Conservation (phyloP, 1,140 invertebrate species). For the Eulimnadia texana region DNA sequence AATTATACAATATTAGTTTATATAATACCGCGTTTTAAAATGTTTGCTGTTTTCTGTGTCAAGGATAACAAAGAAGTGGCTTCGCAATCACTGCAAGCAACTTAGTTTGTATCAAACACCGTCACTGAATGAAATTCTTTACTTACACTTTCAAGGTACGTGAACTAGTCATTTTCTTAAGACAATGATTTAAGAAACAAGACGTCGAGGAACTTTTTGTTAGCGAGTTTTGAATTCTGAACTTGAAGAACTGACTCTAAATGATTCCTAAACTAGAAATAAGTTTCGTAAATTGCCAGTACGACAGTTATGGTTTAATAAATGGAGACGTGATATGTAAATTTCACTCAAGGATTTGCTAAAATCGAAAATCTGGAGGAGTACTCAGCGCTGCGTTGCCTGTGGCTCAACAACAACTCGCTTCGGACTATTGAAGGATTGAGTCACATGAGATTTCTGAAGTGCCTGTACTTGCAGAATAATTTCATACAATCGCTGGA, state of each 20-base stretch:
- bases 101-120: slow-evolving; percentile 76
- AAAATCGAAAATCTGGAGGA: slow-evolving; percentile 85
- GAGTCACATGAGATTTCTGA: slow-evolving; percentile 54
- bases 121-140: slow-evolving; percentile 79
- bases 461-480: slow-evolving; percentile 73
- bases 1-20: neutral
- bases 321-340: too few relatives aligned
- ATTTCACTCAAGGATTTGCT: slow-evolving; percentile 62
- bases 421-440: slow-evolving; percentile 69
- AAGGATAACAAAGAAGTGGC: slow-evolving; percentile 27
- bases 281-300: too few relatives aligned
- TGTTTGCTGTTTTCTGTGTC: neutral
- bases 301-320: too few relatives aligned
- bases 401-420: slow-evolving; percentile 88
- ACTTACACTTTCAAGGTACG: slow-evolving; percentile 82
- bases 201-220: too few relatives aligned
- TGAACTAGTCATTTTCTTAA: too few relatives aligned
- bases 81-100: slow-evolving; percentile 68
- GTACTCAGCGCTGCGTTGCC: slow-evolving; percentile 76
- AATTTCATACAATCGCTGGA: slow-evolving; percentile 76
- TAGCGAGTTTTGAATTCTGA: too few relatives aligned
- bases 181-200: too few relatives aligned
- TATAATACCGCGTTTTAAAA: neutral
- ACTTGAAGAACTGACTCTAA: too few relatives aligned
- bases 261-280: too few relatives aligned